These are phyloP conservation scores for Polydrusus cervinus DNA, from an alignment of 2,888 invertebrate species.

Conservation along the genomic window DNA sequence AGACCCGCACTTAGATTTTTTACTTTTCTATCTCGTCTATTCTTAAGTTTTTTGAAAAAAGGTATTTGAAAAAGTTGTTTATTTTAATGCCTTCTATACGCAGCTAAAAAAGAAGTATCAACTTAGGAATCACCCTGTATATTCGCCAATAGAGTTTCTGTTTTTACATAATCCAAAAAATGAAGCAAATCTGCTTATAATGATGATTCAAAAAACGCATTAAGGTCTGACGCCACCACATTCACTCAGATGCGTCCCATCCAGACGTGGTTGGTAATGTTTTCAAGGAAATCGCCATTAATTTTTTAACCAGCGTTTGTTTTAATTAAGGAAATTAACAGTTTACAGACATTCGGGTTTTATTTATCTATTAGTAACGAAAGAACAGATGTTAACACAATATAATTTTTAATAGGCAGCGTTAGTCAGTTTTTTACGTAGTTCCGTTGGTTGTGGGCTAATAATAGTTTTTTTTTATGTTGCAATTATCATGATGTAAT, in stretches of 20 bases:
- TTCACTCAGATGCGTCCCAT: background rate
- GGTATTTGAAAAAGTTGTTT: no score
- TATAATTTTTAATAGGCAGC: constrained; percentile 5
- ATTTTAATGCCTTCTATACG: no score
- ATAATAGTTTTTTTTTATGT: background rate
- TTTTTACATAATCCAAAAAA: no score
- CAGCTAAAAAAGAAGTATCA: no score
- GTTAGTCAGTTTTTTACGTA: constrained; percentile 15
- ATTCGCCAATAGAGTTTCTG: no score
- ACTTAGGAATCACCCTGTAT: no score
- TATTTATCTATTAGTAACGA: constrained; percentile 6
- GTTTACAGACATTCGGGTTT: constrained; percentile 18
- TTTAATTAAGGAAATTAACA: constrained; percentile 26
- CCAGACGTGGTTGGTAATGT: constrained; percentile 3
- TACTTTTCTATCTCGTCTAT: no score
- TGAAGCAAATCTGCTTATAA: no score
- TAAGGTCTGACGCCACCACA: constrained; percentile 1
- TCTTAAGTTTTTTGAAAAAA: no score
- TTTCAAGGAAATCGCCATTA: constrained; percentile 23
- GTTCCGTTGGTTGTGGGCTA: background rate
- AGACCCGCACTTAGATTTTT: no score
- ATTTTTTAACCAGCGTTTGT: constrained; percentile 20
- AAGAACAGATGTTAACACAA: constrained; percentile 20
- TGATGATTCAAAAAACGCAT: background rate
- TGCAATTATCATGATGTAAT: no score